Percentiles rank a stretch among this genome's conserved stretches.
These are phyloP conservation scores for Idris sp. DNA, from an alignment of 1,140 invertebrate genomes.

Conservation along the genomic window DNA sequence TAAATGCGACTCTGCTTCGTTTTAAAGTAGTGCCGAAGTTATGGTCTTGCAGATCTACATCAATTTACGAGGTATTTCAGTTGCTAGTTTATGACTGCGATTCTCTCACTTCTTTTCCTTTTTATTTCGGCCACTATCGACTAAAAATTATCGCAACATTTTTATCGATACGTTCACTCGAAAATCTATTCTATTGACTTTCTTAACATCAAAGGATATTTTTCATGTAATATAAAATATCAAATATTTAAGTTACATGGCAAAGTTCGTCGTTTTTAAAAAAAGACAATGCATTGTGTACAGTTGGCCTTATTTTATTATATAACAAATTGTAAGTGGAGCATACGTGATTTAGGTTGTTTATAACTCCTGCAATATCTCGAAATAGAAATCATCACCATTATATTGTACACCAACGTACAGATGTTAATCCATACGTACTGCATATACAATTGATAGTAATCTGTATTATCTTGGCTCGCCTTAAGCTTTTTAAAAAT, in stretches of 20 bases:
- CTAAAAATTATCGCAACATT: slow-evolving; percentile 18
- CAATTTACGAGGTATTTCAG: slow-evolving; percentile 48
- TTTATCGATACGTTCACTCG: background rate
- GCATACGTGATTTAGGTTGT: slow-evolving; percentile 5
- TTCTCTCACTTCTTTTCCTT: slow-evolving; percentile 22
- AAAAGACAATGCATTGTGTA: background rate
- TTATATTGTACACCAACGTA: slow-evolving; percentile 18
- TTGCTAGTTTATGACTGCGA: slow-evolving; percentile 35
- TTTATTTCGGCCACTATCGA: slow-evolving; percentile 5
- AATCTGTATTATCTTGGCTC: slow-evolving; percentile 28
- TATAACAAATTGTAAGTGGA: slow-evolving; percentile 1
- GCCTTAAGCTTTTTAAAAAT: slow-evolving; percentile 10
- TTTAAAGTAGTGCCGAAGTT: slow-evolving; percentile 37
- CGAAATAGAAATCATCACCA: slow-evolving; percentile 26
- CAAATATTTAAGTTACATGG: too few species aligned
- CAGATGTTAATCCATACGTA: too few species aligned
- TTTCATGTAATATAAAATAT: too few species aligned
- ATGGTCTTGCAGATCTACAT: slow-evolving; percentile 42
- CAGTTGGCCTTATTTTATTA: background rate
- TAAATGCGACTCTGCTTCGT: slow-evolving; percentile 36
- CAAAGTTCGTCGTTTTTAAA: background rate
- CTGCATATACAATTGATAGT: too few species aligned
- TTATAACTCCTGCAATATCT: slow-evolving; percentile 21
- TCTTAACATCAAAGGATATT: too few species aligned
- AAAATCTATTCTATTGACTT: too few species aligned